Evolutionary conservation across 2,113 vertebrate species (phyloP).

Genomic region (Actinemys pallida): DNA sequence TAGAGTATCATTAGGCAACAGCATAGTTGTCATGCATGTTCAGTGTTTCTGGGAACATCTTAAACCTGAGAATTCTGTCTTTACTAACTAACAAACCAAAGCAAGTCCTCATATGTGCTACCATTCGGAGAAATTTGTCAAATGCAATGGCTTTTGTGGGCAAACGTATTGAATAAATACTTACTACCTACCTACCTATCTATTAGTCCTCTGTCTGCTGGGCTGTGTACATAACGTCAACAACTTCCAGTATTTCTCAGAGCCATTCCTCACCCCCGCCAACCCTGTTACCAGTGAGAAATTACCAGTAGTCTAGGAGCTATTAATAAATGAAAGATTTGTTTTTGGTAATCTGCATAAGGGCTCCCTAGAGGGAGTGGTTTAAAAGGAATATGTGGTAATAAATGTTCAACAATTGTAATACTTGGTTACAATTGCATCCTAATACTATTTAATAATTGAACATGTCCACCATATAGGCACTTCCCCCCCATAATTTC

Average conservation of each 20-base stretch:
- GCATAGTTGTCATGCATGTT: constrained; percentile 41
- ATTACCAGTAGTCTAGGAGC: not conserved
- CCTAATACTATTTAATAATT: not conserved
- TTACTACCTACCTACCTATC: not conserved
- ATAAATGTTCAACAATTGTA: not conserved
- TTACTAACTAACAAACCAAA: constrained; percentile 13
- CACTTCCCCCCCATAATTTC: not conserved
- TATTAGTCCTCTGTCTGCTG: not conserved
- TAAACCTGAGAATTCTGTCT: constrained; percentile 44
- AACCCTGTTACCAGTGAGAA: constrained; percentile 1
- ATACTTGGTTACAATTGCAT: not conserved
- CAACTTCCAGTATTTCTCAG: not conserved
- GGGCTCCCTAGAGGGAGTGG: not conserved
- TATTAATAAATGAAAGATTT: not conserved
- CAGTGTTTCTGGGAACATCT: not conserved
- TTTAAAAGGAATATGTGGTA: not conserved
- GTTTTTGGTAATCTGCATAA: not conserved
- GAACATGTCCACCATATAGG: not conserved
- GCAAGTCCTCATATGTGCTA: constrained; percentile 13
- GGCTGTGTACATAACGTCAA: not conserved
- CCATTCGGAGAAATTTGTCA: constrained; percentile 15
- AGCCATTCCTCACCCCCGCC: not conserved
- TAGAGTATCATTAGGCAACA: not conserved
- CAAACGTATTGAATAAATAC: not conserved
- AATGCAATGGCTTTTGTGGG: not conserved